phyloP scores from a whole-genome alignment of 1,140 invertebrate genomes.

The Dendrolimus kikuchii region DNA sequence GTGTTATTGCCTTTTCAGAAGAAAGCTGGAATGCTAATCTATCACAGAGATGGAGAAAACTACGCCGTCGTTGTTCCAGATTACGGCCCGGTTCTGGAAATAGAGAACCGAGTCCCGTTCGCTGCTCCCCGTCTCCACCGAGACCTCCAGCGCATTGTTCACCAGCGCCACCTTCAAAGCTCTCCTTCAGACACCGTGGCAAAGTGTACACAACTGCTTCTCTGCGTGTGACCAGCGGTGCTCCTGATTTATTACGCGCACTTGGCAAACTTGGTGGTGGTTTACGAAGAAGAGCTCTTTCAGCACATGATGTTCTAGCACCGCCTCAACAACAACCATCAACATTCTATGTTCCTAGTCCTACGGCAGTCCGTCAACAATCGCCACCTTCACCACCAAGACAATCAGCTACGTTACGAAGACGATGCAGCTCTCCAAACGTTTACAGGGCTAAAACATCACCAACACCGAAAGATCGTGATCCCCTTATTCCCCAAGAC shows the following conservation, averaged over 20 bases:
- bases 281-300: slow-evolving; percentile 75
- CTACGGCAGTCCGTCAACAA: slow-evolving; percentile 48
- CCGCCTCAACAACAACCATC: slow-evolving; percentile 66
- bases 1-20: slow-evolving; percentile 70
- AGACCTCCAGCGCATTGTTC: slow-evolving; percentile 58
- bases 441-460: slow-evolving; percentile 54
- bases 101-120: slow-evolving; percentile 61
- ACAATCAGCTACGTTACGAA: slow-evolving; percentile 45
- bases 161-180: slow-evolving; percentile 54
- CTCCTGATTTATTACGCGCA: slow-evolving; percentile 76
- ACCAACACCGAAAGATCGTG: slow-evolving; percentile 30
- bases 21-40: slow-evolving; percentile 82
- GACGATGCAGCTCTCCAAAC: slow-evolving; percentile 65
- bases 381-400: slow-evolving; percentile 48
- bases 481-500: slow-evolving; percentile 43
- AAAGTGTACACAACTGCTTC: slow-evolving; percentile 76
- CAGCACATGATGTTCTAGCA: slow-evolving; percentile 77
- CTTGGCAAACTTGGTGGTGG: slow-evolving; percentile 79
- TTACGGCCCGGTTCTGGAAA: slow-evolving; percentile 72
- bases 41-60: slow-evolving; percentile 80
- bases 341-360: slow-evolving; percentile 81
- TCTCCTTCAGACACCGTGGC: slow-evolving; percentile 65
- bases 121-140: slow-evolving; percentile 68
- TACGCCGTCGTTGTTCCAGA: slow-evolving; percentile 78
- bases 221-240: slow-evolving; percentile 74